Percentiles rank a stretch among this genome's conserved stretches.
Evolutionary conservation across 2,888 invertebrate species (phyloP).

Genomic region (Hirtodrosophila histrioides): DNA sequence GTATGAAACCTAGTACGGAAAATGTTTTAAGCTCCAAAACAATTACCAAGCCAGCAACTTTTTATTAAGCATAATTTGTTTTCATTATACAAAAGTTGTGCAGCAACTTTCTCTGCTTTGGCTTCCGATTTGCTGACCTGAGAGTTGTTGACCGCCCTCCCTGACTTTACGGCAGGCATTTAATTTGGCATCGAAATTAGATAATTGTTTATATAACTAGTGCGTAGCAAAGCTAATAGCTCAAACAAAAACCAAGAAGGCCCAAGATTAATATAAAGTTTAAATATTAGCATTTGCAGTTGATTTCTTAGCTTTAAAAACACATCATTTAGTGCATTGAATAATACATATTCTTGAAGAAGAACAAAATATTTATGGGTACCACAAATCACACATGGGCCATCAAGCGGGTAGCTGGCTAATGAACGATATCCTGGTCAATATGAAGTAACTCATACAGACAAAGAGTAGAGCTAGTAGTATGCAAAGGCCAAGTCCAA

Average conservation of each 20-base stretch:
- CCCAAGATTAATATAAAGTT: too few relatives aligned
- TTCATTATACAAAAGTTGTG: constrained; percentile 51
- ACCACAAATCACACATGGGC: constrained; percentile 1
- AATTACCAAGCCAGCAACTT: constrained; percentile 52
- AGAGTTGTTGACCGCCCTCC: too few relatives aligned
- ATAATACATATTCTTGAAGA: not conserved
- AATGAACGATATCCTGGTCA: constrained; percentile 60
- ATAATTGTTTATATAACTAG: not conserved
- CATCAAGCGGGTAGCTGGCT: constrained; percentile 22
- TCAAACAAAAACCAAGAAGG: too few relatives aligned
- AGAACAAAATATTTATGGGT: not conserved
- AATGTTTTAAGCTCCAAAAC: constrained; percentile 38
- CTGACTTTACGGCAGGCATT: constrained; percentile 2
- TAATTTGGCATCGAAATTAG: not conserved
- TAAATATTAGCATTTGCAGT: too few relatives aligned
- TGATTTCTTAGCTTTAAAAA: too few relatives aligned
- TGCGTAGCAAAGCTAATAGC: too few relatives aligned
- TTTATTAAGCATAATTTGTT: constrained; percentile 57
- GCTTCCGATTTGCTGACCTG: constrained; percentile 9
- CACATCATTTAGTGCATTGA: too few relatives aligned
- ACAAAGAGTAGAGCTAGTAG: too few relatives aligned
- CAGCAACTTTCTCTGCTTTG: constrained; percentile 39
- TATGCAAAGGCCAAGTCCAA: not conserved
- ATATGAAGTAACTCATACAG: constrained; percentile 18
- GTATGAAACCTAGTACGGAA: constrained; percentile 2